Percentiles rank a stretch among this genome's conserved stretches.
phyloP scores from a whole-genome alignment of 2,888 invertebrate genomes.

The Noctua comes region DNA sequence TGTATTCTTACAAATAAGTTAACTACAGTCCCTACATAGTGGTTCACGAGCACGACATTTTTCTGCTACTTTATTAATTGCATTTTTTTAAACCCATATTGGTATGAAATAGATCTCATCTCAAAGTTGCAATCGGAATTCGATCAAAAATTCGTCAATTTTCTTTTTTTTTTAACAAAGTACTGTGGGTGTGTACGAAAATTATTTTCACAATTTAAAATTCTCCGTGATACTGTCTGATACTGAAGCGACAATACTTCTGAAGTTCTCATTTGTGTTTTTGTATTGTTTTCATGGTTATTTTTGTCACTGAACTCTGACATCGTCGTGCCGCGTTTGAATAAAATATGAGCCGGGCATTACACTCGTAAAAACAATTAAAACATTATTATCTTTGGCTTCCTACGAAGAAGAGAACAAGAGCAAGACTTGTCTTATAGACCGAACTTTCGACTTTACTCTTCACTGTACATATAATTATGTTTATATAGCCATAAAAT shows the following conservation, averaged over 20 bases:
- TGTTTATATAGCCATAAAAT: not conserved
- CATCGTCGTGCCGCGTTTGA: not conserved
- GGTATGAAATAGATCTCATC: not conserved
- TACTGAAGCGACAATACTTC: not conserved
- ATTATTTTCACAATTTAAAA: not conserved
- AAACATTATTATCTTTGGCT: not conserved
- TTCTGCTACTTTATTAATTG: not conserved
- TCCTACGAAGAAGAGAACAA: not conserved
- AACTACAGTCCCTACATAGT: too few species aligned
- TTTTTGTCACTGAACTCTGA: slow-evolving; percentile 3
- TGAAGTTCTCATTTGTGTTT: not conserved
- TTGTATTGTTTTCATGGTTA: not conserved
- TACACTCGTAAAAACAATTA: not conserved
- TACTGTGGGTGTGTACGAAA: not conserved
- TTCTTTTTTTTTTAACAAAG: not conserved
- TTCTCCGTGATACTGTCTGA: not conserved
- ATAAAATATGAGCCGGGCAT: not conserved
- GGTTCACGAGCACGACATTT: too few species aligned
- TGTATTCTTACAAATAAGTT: not conserved
- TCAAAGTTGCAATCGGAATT: not conserved
- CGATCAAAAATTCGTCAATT: not conserved
- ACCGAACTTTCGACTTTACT: not conserved
- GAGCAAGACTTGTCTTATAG: not conserved
- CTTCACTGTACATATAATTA: not conserved
- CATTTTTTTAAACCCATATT: not conserved